Conservation (phyloP, 1,140 invertebrate genomes). For the Ridgeia piscesae region DNA sequence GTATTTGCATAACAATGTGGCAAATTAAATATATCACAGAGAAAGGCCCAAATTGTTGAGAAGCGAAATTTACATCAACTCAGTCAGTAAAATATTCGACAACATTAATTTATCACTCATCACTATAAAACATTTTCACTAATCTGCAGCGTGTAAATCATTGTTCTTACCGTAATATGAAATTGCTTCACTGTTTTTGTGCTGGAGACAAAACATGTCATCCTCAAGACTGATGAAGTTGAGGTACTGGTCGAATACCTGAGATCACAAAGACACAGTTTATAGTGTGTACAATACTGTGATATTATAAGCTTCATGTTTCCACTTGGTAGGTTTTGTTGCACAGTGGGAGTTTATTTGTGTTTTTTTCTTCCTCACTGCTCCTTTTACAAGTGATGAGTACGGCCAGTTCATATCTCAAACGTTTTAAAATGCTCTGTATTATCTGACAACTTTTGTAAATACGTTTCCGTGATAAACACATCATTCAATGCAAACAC, state of each 20-base stretch:
- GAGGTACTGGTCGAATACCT: slow-evolving; percentile 77
- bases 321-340: too few species aligned
- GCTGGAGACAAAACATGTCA: slow-evolving; percentile 91
- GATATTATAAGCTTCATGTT: too few species aligned
- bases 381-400: too few species aligned
- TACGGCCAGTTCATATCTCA: too few species aligned
- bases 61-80: neutral
- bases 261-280: slow-evolving; percentile 13
- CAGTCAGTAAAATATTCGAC: neutral
- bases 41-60: neutral
- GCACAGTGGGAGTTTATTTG: too few species aligned
- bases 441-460: too few species aligned
- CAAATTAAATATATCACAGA: neutral
- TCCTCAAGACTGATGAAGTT: slow-evolving; percentile 99
- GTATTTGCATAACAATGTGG: neutral
- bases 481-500: too few species aligned
- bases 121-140: too few species aligned
- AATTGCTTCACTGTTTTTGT: slow-evolving; percentile 85
- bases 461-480: too few species aligned
- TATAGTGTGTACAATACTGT: neutral
- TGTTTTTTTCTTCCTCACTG: too few species aligned
- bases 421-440: too few species aligned
- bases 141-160: neutral
- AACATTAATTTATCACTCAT: neutral
- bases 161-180: slow-evolving; percentile 83